A percentile compares a stretch with the other conserved stretches of the same genome.
phyloP scores from a whole-genome alignment of 2,888 invertebrate species.

The Adelphocoris suturalis region DNA sequence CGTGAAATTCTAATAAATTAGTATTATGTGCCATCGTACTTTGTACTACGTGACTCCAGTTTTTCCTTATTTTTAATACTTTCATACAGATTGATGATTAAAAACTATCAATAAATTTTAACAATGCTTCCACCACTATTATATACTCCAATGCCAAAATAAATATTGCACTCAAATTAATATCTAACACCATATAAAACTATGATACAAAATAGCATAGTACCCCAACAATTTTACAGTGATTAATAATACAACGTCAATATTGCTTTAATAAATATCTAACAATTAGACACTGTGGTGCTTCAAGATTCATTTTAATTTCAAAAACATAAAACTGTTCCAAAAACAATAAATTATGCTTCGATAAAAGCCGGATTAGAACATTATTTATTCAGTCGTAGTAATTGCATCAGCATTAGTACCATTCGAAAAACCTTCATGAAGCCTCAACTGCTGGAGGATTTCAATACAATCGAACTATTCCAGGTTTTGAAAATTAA shows the following conservation, averaged over 20 bases:
- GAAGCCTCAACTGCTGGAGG: too few species aligned
- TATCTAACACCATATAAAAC: conserved; percentile 57
- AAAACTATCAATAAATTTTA: not conserved
- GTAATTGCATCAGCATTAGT: not conserved
- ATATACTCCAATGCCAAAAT: conserved; percentile 40
- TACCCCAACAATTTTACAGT: conserved; percentile 31
- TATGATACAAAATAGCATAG: conserved; percentile 41
- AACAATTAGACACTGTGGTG: conserved; percentile 19
- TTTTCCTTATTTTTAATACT: not conserved
- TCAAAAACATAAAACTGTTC: not conserved
- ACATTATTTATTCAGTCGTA: not conserved
- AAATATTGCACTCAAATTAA: conserved; percentile 56
- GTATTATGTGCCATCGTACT: not conserved
- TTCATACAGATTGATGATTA: not conserved
- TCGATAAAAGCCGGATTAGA: not conserved
- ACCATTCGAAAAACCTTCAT: not conserved
- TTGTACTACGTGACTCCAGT: not conserved
- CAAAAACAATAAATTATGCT: not conserved
- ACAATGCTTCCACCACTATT: not conserved
- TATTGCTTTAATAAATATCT: conserved; percentile 11
- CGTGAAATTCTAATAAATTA: not conserved
- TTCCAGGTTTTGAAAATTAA: too few species aligned
- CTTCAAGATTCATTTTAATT: not conserved
- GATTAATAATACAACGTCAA: not conserved
- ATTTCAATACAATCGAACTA: too few species aligned